These are phyloP conservation scores for Solen grandis DNA, from an alignment of 1,140 invertebrate genomes.

Conservation along the genomic window DNA sequence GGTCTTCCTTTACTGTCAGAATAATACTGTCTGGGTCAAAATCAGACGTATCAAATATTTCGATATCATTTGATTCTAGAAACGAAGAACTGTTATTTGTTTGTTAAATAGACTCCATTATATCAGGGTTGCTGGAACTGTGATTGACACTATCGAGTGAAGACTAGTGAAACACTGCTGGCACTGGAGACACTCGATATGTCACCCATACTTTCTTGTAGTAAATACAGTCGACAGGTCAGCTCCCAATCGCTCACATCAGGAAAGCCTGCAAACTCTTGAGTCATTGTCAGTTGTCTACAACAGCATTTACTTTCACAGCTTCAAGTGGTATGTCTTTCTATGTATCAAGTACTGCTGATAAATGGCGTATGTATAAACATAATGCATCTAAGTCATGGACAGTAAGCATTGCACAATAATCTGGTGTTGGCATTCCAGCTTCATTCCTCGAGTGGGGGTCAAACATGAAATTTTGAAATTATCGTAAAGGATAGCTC, in stretches of 20 bases:
- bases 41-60: slow-evolving; percentile 5
- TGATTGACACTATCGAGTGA: not conserved
- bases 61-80: not conserved
- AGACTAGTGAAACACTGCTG: not conserved
- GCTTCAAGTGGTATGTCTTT: slow-evolving; percentile 8
- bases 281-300: not conserved
- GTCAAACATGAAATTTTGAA: slow-evolving; percentile 11
- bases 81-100: slow-evolving; percentile 2
- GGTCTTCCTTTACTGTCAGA: not conserved
- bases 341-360: not conserved
- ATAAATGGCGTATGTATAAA: slow-evolving; percentile 14
- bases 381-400: too few relatives aligned
- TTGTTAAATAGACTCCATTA: not conserved
- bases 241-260: slow-evolving; percentile 12
- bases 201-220: not conserved
- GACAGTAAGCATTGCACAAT: slow-evolving; percentile 1
- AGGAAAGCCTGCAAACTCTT: slow-evolving; percentile 2
- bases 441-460: not conserved
- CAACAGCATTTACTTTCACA: not conserved
- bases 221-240: not conserved
- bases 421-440: slow-evolving; percentile 7
- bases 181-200: slow-evolving; percentile 5
- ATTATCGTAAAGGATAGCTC: not conserved
- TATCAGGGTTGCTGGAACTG: not conserved
- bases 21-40: not conserved